A percentile compares a stretch with the other conserved stretches of the same genome.
phyloP scores from a whole-genome alignment of 2,797 vertebrate species.

The Centroberyx gerrardi region DNA sequence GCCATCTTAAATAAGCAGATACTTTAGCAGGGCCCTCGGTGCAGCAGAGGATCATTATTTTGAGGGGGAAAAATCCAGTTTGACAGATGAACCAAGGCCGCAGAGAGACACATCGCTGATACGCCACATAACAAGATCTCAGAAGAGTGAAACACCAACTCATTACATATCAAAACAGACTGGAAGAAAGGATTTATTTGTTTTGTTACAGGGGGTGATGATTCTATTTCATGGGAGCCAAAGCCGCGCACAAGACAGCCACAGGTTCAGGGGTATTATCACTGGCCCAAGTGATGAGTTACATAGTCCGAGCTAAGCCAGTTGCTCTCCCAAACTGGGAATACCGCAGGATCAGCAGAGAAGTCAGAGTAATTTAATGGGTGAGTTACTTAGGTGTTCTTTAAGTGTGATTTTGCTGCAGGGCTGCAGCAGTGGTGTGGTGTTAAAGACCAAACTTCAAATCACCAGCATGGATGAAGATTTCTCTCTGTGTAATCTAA shows the following conservation, averaged over 20 bases:
- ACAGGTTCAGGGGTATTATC: constrained; percentile 83
- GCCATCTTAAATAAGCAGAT: constrained; percentile 86
- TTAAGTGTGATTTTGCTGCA: constrained; percentile 78
- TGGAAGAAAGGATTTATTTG: constrained; percentile 96
- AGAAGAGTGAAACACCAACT: constrained; percentile 95
- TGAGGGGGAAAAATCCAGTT: constrained; percentile 98
- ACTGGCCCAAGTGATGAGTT: constrained; percentile 77
- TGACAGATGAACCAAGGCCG: constrained; percentile 98
- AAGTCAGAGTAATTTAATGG: constrained; percentile 84
- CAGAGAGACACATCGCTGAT: constrained; percentile 94
- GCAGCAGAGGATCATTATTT: constrained; percentile 99
- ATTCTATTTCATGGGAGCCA: constrained; percentile 94
- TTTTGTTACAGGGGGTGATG: constrained; percentile 95
- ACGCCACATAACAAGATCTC: constrained; percentile 99
- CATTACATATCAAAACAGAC: constrained; percentile 98
- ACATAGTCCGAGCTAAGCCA: constrained; percentile 67
- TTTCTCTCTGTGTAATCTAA: constrained; percentile 23
- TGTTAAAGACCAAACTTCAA: constrained; percentile 75
- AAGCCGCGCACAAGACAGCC: constrained; percentile 84
- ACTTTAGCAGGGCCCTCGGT: constrained; percentile 89
- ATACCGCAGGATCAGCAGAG: constrained; percentile 76
- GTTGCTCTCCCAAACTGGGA: constrained; percentile 72
- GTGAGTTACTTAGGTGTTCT: constrained; percentile 73
- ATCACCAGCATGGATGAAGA: constrained; percentile 53
- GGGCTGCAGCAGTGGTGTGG: constrained; percentile 60